Base-by-base conservation (phyloP, 2,888 invertebrate genomes). In the Meiosimyza platycephala region DNA sequence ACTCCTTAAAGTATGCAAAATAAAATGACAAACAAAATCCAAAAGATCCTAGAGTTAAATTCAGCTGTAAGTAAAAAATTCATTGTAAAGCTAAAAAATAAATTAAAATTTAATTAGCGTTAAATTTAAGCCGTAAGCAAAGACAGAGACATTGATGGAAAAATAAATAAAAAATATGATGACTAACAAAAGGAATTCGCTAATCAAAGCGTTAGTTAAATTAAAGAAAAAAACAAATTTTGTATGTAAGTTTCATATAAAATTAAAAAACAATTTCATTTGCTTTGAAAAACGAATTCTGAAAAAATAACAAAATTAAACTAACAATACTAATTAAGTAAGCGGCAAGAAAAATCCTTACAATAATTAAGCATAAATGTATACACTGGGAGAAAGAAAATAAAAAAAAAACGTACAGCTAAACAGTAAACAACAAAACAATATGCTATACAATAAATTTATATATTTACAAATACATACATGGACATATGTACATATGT, bases 291-390 rank as follows among this genome's bases (percentile, higher is more conserved):
- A 40, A 15, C n/a, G 48, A 22, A 48, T 18, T 22, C 12, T 6
- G 18, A 11, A 12, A 51, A 64, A 64, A 50, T 18, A 51, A 9
- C 2, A 28, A 59, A 28, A 28, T 9, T 57, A 59, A 28, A 22
- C 9, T 28, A 59, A 59, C 7, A 22, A 11, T 22, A 59, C 6
- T 22, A 5, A 59, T 11, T 22, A 9, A 15, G 15, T 22, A 18
- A 5, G 11, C 18, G 7, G 15, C 18, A 6, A 22, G 11, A 18
- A 15, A 18, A 59, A 6, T 7, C n/a, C 28, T n/a, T 33, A 62
- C 47, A 40, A 62, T 62, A 57, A 57, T n/a, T 62, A 62, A 62
- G 62, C 62, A 16, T 62, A 47, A 62, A 62, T 40, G 47, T 62
- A 62, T 40, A 62, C 47, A 62, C 47, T 62, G 60, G 13, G 33